phyloP scores from a whole-genome alignment of 2,888 invertebrate species.

The Aporophyla nigra region DNA sequence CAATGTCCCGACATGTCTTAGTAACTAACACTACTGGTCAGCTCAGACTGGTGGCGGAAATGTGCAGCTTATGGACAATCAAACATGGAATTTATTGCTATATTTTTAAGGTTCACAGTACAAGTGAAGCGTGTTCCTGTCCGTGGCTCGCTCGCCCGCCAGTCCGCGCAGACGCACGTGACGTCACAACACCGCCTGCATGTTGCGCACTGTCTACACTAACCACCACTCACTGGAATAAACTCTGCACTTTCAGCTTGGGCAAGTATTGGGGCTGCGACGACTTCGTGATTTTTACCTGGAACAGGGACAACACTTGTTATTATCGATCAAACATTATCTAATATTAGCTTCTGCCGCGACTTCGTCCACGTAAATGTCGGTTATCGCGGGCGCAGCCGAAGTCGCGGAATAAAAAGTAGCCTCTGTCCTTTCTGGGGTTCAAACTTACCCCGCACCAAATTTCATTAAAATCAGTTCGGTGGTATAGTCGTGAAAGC shows the following conservation, averaged over 20 bases:
- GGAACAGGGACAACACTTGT: conserved; percentile 64
- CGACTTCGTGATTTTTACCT: conserved; percentile 84
- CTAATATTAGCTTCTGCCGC: too few species aligned
- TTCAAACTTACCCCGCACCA: too few species aligned
- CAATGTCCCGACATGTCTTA: conserved; percentile 49
- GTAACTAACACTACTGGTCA: conserved; percentile 52
- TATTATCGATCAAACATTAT: background rate
- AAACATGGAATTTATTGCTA: conserved; percentile 30
- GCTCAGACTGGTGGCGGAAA: conserved; percentile 35
- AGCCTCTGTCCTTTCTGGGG: too few species aligned
- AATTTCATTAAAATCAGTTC: too few species aligned
- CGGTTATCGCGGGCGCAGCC: too few species aligned
- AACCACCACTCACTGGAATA: conserved; percentile 83
- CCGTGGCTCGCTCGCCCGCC: background rate
- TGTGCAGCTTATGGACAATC: background rate
- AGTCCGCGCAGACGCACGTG: conserved; percentile 18
- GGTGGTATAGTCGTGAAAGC: too few species aligned
- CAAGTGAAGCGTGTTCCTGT: background rate
- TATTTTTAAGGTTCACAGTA: conserved; percentile 19
- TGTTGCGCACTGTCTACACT: conserved; percentile 20
- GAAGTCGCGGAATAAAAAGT: too few species aligned
- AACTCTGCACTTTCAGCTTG: conserved; percentile 86
- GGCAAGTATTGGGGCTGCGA: conserved; percentile 82
- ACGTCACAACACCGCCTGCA: conserved; percentile 29
- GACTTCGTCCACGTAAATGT: too few species aligned